Percentiles rank a stretch among this genome's conserved stretches.
Conservation (phyloP, 2,888 invertebrate genomes). For the Drosophila limbata region DNA sequence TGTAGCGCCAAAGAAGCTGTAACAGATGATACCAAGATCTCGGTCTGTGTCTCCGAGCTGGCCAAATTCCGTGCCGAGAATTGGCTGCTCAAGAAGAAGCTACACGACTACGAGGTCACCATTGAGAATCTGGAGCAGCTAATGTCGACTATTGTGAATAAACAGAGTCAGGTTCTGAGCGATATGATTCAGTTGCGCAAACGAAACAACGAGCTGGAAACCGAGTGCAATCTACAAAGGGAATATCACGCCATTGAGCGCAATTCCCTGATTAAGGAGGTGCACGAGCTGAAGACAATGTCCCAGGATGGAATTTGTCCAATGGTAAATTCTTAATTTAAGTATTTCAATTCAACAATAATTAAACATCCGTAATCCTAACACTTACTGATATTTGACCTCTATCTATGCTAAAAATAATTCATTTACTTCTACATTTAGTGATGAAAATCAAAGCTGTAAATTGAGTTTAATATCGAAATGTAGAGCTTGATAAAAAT, state of each 20-base stretch:
- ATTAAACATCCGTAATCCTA: too few species aligned
- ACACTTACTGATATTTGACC: too few species aligned
- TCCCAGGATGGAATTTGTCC: conserved; percentile 40
- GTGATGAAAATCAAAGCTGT: too few species aligned
- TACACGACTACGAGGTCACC: conserved; percentile 69
- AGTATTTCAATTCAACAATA: neutral
- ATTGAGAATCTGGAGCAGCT: conserved; percentile 79
- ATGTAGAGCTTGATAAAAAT: too few species aligned
- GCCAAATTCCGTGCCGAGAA: conserved; percentile 77
- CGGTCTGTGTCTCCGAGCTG: conserved; percentile 74
- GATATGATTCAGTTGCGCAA: conserved; percentile 77
- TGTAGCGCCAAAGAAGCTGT: conserved; percentile 8
- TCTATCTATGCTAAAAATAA: too few species aligned
- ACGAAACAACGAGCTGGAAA: conserved; percentile 69
- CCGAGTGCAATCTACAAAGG: conserved; percentile 76
- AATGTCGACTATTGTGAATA: conserved; percentile 77
- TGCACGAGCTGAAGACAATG: conserved; percentile 66
- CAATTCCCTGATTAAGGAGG: conserved; percentile 71
- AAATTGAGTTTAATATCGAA: too few species aligned
- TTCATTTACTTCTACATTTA: too few species aligned
- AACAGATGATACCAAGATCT: conserved; percentile 27
- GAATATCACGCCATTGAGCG: conserved; percentile 81
- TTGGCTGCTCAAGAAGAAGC: conserved; percentile 76
- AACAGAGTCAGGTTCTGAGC: conserved; percentile 77
- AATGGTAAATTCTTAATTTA: conserved; percentile 12